These are phyloP conservation scores for Lamprotornis superbus DNA, from an alignment of 2,113 vertebrate genomes.

Conservation along the genomic window DNA sequence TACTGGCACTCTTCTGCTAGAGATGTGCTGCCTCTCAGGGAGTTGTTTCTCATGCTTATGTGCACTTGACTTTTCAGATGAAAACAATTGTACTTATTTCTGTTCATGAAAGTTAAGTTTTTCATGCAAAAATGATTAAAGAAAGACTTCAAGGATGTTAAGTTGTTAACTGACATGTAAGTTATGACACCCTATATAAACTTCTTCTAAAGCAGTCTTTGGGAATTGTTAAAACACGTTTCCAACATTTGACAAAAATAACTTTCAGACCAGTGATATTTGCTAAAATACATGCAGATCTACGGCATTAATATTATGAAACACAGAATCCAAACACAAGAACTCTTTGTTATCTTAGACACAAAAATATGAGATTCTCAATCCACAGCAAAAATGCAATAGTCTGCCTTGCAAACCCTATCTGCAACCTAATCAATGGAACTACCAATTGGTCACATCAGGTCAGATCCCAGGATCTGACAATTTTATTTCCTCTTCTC, in stretches of 20 bases:
- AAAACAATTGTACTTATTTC: conserved; percentile 20
- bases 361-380: neutral
- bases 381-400: neutral
- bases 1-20: neutral
- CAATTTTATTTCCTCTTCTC: neutral
- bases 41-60: neutral
- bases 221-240: conserved; percentile 51
- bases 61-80: neutral
- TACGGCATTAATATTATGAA: conserved; percentile 41
- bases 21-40: neutral
- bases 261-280: conserved; percentile 49
- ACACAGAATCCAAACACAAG: conserved; percentile 8
- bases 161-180: conserved; percentile 36
- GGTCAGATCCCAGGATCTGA: neutral
- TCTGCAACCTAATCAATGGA: neutral
- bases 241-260: conserved; percentile 37
- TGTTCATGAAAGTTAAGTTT: neutral
- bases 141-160: conserved; percentile 32
- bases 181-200: conserved; percentile 48
- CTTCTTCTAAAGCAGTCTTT: conserved; percentile 45
- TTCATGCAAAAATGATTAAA: neutral
- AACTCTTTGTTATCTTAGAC: neutral
- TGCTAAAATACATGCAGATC: conserved; percentile 36
- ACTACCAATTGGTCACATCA: neutral
- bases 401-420: neutral